Base-by-base conservation (phyloP, 2,888 invertebrate genomes). In the Drosophila quasianomalipes region DNA sequence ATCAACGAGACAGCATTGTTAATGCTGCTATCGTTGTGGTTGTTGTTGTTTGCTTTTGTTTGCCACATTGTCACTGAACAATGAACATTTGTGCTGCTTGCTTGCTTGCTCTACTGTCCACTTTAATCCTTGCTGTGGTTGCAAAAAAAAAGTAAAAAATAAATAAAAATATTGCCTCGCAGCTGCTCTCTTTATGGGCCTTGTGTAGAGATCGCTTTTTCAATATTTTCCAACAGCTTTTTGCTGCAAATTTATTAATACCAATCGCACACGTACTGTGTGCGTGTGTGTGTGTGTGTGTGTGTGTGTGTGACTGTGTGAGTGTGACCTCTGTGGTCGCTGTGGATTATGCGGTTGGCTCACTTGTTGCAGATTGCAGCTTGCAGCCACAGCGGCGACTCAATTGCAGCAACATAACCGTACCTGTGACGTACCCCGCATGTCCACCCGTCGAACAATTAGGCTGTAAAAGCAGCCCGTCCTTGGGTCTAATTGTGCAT, bases 171-270 rank as follows among this genome's bases (percentile, higher is more conserved):
- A 19, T 26, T 26, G 14, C 30, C 59, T 9, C 22, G 26, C 16
- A 35, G 49, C 65, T 64, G 57, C 44, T 52, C 85, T 55, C 74
- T 75, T 89, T 75, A 80, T 89, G 83, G 57, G 51, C 72, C 67
- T 70, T 87, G 82, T 89, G 84, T 85, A 86, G 85, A 87, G 88
- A 89, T 85, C 90, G 90, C 64, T 89, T 85, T 85, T 85, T 89
- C 90, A 85, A 89, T 85, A 89, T 85, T 85, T 85, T 79, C 82
- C 74, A 76, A 64, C 87, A 76, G 80, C 85, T 88, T 83, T 88
- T 83, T 85, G 59, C 70, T 53, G 74, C 70, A 84, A 83, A 84
- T 85, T 85, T 85, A 89, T 89, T 87, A 85, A 89, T 89, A 74
- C 86, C 76, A 82, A 82, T 70, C 61, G 37, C 28, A 12, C 28